Percentiles rank a stretch among this genome's conserved stretches.
Conservation (phyloP, 2,888 invertebrate genomes). For the Sesamia inferens region DNA sequence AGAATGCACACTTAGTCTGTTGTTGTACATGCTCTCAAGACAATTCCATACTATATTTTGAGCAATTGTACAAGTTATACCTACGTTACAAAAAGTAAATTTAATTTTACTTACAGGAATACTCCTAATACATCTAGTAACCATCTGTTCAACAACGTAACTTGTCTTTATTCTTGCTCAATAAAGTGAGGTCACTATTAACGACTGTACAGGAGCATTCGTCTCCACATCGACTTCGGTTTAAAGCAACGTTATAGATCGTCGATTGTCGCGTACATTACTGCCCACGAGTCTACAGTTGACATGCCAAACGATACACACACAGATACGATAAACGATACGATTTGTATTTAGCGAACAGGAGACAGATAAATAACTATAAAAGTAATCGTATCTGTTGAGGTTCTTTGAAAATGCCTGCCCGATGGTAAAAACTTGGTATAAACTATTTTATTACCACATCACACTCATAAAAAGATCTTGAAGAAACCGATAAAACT, state of each 20-base stretch:
- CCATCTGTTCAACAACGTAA: not conserved
- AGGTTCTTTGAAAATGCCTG: too few species aligned
- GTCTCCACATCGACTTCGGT: not conserved
- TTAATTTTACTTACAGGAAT: not conserved
- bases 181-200: too few species aligned
- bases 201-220: not conserved
- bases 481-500: too few species aligned
- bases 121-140: too few species aligned
- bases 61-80: not conserved
- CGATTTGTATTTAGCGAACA: not conserved
- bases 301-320: not conserved
- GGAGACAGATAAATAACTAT: too few species aligned
- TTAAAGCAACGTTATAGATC: not conserved
- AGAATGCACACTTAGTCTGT: not conserved
- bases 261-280: not conserved
- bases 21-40: not conserved
- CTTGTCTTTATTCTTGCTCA: too few species aligned
- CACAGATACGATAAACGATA: too few species aligned
- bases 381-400: too few species aligned
- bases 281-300: not conserved
- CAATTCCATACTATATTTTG: not conserved
- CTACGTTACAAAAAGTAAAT: too few species aligned
- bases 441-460: too few species aligned
- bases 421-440: too few species aligned
- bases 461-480: too few species aligned